Conservation (phyloP, 2,797 vertebrate genomes). For the Synaphobranchus kaupii region DNA sequence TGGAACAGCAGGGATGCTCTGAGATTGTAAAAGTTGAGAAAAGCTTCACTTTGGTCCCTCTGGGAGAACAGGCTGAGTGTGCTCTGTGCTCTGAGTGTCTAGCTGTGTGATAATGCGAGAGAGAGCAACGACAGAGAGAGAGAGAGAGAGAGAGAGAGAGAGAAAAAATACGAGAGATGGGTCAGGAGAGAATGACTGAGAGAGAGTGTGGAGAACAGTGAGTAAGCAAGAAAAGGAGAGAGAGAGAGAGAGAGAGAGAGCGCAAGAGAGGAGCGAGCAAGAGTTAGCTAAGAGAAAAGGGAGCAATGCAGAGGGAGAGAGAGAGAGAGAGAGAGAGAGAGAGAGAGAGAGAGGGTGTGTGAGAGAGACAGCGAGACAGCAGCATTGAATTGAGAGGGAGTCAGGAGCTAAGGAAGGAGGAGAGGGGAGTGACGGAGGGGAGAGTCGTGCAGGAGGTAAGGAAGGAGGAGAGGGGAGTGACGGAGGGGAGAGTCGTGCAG, state of each 20-base stretch:
- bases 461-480: constrained; percentile 4
- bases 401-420: constrained; percentile 9
- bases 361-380: neutral
- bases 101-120: constrained; percentile 47
- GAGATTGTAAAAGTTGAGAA: constrained; percentile 40
- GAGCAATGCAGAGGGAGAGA: constrained; percentile 18
- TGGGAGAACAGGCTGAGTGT: neutral
- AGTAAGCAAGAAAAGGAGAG: constrained; percentile 16
- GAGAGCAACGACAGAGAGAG: constrained; percentile 17
- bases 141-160: constrained; percentile 4
- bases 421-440: neutral
- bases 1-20: constrained; percentile 29
- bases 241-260: neutral
- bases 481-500: neutral
- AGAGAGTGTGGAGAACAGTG: too few species aligned
- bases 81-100: constrained; percentile 33
- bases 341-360: neutral
- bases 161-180: too few species aligned
- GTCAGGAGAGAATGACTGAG: too few species aligned
- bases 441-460: neutral
- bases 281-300: neutral
- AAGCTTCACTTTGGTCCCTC: constrained; percentile 31
- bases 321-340: neutral
- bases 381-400: neutral
- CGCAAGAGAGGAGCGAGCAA: neutral